Evolutionary conservation across 2,888 invertebrate species (phyloP), one percentile per base, ranked within the genome.

Genomic region (Morpho achilles): DNA sequence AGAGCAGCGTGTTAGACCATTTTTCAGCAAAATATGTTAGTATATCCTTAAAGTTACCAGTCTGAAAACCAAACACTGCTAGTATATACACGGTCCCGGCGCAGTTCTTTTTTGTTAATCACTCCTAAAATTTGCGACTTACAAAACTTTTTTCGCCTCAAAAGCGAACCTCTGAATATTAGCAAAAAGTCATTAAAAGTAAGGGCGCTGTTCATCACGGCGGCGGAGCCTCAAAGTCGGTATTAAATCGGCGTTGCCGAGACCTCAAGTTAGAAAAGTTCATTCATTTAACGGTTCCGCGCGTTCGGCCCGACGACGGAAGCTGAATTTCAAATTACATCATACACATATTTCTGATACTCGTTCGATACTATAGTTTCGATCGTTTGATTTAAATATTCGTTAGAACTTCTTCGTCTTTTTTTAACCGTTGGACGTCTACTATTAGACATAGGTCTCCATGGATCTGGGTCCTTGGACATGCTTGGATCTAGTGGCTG

Each of bases 181-280:
- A 88, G 87, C 88, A 82, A 85, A 89, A 90, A 90, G 89, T 89
- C 88, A 90, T 90, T 90, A 89, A 89, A 90, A 89, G 85, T 89
- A 80, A 86, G 84, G 82, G 77, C 72, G 82, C 77, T 86, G 85
- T 88, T 88, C 88, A 88, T 88, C 88, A 88, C 79, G 74, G 74
- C 75, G 73, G 69, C 59, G 66, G 66, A 73, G 75, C 79, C 79
- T 85, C 86, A 85, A 87, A 87, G 86, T 82, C 82, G 79, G 84
- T 80, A 84, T 86, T 84, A 87, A 80, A 82, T 72, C 71, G 72
- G 74, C 74, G 79, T 83, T 76, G 75, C 73, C 64, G 68, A 71
- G 78, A 74, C 80, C 87, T 76, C 84, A 84, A 87, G 75, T 88
- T 87, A 85, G 80, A 87, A 90, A 89, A 90, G 87, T 90, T 89